phyloP scores from a whole-genome alignment of 2,113 vertebrate genomes.

The human region GRCh38 chr9:13194001-13194500 shows the following conservation, averaged over 20 bases:
- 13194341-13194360: too few relatives aligned
- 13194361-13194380: too few relatives aligned
- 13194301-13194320: not conserved
- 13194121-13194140: not conserved
- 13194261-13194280: not conserved
- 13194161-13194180: not conserved
- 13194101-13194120: not conserved
- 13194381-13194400: too few relatives aligned
- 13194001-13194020: not conserved
- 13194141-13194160: not conserved
- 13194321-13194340: not conserved
- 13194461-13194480: too few relatives aligned
- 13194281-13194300: not conserved
- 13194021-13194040: not conserved
- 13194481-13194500: too few relatives aligned
- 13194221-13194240: not conserved
- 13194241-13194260: not conserved
- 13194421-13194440: too few relatives aligned
- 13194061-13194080: not conserved
- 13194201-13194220: not conserved
- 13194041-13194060: not conserved
- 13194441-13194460: too few relatives aligned
- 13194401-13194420: too few relatives aligned
- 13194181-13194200: not conserved
- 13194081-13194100: not conserved